Conservation (phyloP, 2,888 invertebrate species). For the Acrobasis repandana region DNA sequence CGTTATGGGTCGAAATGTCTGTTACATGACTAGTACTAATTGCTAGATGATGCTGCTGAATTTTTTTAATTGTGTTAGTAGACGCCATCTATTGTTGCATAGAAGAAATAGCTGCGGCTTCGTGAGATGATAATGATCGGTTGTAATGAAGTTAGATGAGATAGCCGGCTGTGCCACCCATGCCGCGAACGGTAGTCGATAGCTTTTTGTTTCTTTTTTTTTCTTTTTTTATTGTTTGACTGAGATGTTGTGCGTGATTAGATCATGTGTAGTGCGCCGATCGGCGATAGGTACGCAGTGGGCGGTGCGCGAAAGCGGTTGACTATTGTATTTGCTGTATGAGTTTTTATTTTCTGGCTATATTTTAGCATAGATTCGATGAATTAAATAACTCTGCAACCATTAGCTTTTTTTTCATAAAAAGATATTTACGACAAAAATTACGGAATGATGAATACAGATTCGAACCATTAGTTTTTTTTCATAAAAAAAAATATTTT, state of each 20-base stretch:
- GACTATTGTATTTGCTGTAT: not conserved
- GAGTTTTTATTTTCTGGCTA: no score
- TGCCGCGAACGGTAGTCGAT: constrained; percentile 67
- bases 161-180: constrained; percentile 63
- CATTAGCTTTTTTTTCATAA: no score
- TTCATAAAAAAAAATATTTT: no score
- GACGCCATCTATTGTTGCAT: constrained; percentile 82
- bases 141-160: constrained; percentile 75
- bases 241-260: constrained; percentile 46
- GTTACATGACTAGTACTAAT: constrained; percentile 52
- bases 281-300: constrained; percentile 21
- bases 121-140: constrained; percentile 78
- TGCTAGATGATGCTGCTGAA: constrained; percentile 77
- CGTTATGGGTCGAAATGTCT: no score
- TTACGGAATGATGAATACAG: no score
- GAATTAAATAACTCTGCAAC: no score
- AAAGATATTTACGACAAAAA: no score
- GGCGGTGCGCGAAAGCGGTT: constrained; percentile 15
- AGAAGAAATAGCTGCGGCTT: constrained; percentile 71
- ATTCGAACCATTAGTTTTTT: no score
- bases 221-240: constrained; percentile 55
- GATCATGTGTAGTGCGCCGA: constrained; percentile 13
- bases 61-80: constrained; percentile 57
- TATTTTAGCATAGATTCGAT: no score
- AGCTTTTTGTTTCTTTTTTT: constrained; percentile 45